Percentiles rank a stretch among this genome's conserved stretches.
These are phyloP conservation scores for Stictonetta naevosa DNA, from an alignment of 2,113 vertebrate genomes.

Conservation along the genomic window DNA sequence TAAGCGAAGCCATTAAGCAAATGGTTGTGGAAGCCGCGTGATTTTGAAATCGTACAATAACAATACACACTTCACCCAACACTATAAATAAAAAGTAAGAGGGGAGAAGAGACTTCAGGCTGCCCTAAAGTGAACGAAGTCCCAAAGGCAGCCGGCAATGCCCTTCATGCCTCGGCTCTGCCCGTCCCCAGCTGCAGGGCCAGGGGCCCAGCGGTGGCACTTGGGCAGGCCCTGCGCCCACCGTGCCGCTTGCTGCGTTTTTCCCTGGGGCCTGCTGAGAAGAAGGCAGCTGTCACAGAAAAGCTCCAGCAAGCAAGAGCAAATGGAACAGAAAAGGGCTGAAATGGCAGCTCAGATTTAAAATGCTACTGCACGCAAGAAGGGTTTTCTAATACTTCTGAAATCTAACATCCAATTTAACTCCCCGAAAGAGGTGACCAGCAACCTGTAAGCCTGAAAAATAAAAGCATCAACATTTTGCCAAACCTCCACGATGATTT, in stretches of 20 bases:
- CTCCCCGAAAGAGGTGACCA: background rate
- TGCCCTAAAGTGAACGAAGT: background rate
- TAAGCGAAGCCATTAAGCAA: background rate
- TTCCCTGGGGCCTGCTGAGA: background rate
- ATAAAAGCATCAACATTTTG: background rate
- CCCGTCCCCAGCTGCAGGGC: background rate
- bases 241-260: background rate
- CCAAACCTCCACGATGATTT: background rate
- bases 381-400: background rate
- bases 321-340: background rate
- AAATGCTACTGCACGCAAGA: background rate
- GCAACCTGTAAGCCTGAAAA: background rate
- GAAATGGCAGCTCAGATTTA: background rate
- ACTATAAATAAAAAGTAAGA: background rate
- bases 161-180: background rate
- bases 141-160: background rate
- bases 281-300: background rate
- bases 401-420: background rate
- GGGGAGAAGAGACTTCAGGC: background rate
- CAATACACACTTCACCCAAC: background rate
- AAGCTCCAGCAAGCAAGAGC: background rate
- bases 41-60: background rate
- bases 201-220: background rate
- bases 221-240: background rate
- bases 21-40: background rate